Conservation (phyloP, 64 coral and sea anemone species). For the Platygyra sinensis region DNA sequence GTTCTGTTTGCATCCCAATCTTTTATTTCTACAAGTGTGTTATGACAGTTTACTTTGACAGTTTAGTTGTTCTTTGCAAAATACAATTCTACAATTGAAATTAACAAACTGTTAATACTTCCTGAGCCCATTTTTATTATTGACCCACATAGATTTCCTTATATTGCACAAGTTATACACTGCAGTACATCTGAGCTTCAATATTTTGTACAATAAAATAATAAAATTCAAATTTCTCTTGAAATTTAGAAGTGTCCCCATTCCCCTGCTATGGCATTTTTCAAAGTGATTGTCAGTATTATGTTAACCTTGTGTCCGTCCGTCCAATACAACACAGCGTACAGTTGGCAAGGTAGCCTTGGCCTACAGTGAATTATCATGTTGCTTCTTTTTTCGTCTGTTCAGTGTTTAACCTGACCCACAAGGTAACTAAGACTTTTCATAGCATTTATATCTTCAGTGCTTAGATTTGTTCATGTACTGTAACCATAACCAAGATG, state of each 20-base stretch:
- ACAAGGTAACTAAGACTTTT: conserved; percentile 85
- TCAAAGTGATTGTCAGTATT: conserved; percentile 46
- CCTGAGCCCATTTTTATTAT: too few species aligned
- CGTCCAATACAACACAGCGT: conserved; percentile 98
- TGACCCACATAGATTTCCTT: too few species aligned
- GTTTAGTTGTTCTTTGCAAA: too few species aligned
- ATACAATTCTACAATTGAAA: too few species aligned
- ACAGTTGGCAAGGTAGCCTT: conserved; percentile 96
- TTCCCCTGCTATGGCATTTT: conserved; percentile 16
- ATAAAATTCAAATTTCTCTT: neutral
- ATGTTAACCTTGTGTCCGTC: conserved; percentile 70
- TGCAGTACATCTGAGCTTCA: too few species aligned
- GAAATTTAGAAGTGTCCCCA: neutral
- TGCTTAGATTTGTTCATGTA: conserved; percentile 15
- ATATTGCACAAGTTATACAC: too few species aligned
- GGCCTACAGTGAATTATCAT: conserved; percentile 94
- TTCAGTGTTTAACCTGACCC: conserved; percentile 77
- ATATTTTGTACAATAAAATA: neutral
- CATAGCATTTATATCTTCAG: conserved; percentile 48
- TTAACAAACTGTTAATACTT: too few species aligned
- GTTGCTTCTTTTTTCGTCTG: conserved; percentile 80
- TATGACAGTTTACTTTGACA: too few species aligned
- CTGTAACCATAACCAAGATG: neutral
- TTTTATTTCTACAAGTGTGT: too few species aligned
- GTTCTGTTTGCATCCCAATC: too few species aligned